Evolutionary conservation across 2,797 vertebrate species (phyloP), one percentile per base, ranked within the genome.

Genomic region (Margarornis squamiger): DNA sequence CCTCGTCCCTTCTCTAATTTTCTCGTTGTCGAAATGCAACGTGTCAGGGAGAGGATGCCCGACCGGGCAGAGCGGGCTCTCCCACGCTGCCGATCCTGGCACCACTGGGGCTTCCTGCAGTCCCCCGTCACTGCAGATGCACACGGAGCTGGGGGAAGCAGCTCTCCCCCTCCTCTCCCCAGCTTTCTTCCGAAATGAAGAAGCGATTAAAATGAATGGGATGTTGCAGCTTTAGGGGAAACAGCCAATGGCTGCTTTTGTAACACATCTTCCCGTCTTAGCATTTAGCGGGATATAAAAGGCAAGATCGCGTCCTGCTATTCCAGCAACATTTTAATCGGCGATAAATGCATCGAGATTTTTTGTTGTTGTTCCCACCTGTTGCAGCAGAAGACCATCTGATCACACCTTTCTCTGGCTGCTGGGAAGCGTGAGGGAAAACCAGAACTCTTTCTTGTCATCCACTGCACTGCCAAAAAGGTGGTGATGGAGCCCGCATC

Each of bases 301-400:
- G 72, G 78, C 85, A 71, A 71, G 86, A 83, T 23, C 3, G 4
- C 57, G 74, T 77, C 86, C 86, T 92, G 46, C 63, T 78, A 67
- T 61, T 81, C 74, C 36, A 67, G 63, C 58, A 63, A 67, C 65
- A 24, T 57, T 92, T 45, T 71, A 79, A 77, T 91, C 29, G 38
- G 63, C 11, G 46, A 82, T 68, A 86, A 92, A 91, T 17, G n/a
- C 38, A 36, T 46, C 2, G 16, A 52, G 48, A 18, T 17, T 63
- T 82, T 48, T 13, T 8, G 21, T 32, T 14, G 27, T 65, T n/a
- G 2, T 74, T 72, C 93, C 72, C 96, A 96, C 97, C 94, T 96
- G 95, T 96, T 94, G 93, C 59, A 62, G 68, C 43, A 46, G 87
- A 66, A 63, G 45, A 52, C n/a, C 75, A 10, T 54, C 67, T 32